Percentiles rank a stretch among this genome's conserved stretches.
Evolutionary conservation across 2,113 vertebrate genomes (phyloP).

Genomic region (Epinephelus moara): DNA sequence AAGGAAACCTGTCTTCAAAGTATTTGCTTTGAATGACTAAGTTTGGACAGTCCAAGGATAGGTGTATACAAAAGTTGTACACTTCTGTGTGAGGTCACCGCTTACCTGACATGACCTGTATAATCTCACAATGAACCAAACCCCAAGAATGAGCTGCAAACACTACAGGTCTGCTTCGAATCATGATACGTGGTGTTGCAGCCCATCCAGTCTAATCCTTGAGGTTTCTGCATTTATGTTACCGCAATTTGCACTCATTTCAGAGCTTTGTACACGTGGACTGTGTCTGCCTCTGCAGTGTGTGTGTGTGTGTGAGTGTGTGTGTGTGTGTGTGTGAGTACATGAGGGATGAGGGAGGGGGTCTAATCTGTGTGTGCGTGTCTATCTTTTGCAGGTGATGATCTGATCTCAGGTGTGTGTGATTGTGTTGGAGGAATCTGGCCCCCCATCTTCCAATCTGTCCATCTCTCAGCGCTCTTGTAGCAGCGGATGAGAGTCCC

Average conservation of each 20-base stretch:
- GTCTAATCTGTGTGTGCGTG: conserved; percentile 19
- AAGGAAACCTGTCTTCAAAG: conserved; percentile 27
- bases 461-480: conserved; percentile 72
- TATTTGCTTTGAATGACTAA: conserved; percentile 10
- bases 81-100: conserved; percentile 8
- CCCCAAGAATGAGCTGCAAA: background rate
- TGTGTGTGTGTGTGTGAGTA: conserved; percentile 5
- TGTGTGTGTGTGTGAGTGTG: background rate
- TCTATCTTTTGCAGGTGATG: conserved; percentile 49
- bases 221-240: conserved; percentile 17
- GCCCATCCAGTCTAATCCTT: conserved; percentile 4
- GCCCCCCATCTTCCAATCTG: conserved; percentile 68
- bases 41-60: conserved; percentile 21
- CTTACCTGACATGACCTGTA: background rate
- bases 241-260: conserved; percentile 14
- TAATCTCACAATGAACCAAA: conserved; percentile 5
- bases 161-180: conserved; percentile 21
- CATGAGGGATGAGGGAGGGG: background rate
- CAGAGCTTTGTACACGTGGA: conserved; percentile 22
- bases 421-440: conserved; percentile 61
- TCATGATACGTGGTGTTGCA: conserved; percentile 28
- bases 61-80: background rate
- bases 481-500: conserved; percentile 60
- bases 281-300: background rate
- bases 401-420: conserved; percentile 64